A percentile compares a stretch with the other conserved stretches of the same genome.
These are phyloP conservation scores for Asteroscopus sphinx DNA, from an alignment of 2,888 invertebrate genomes.

Conservation along the genomic window DNA sequence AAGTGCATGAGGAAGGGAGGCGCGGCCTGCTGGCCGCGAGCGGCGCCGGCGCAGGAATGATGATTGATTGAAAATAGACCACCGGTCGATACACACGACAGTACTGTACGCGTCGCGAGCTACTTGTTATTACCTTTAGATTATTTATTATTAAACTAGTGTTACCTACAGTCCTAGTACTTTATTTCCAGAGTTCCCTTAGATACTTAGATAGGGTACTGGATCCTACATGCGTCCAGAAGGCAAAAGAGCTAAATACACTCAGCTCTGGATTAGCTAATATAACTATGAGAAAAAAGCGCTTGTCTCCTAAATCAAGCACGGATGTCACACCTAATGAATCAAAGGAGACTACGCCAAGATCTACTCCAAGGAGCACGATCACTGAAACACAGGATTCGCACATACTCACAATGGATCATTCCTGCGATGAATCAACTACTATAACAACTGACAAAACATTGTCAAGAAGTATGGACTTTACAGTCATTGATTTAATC, in stretches of 20 bases:
- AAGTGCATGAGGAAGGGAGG: no score
- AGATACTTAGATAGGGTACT: no score
- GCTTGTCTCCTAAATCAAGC: not conserved
- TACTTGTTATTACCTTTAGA: no score
- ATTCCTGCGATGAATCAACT: constrained; percentile 1
- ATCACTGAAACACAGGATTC: not conserved
- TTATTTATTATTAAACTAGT: no score
- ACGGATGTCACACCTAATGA: not conserved
- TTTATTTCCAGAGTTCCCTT: no score
- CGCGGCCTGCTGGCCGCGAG: no score
- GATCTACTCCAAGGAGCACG: not conserved
- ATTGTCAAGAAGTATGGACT: constrained; percentile 3
- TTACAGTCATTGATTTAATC: not conserved
- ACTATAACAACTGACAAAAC: not conserved
- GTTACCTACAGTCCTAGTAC: no score
- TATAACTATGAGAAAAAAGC: not conserved
- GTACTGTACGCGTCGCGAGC: no score
- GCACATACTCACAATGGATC: not conserved
- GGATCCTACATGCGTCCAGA: no score
- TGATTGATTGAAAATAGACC: no score
- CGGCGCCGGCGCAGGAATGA: no score
- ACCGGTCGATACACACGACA: no score
- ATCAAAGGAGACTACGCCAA: not conserved
- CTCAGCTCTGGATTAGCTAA: not conserved
- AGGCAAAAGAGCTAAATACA: not conserved